Evolutionary conservation across 2,888 invertebrate genomes (phyloP).

Genomic region (Archips crataeganus): DNA sequence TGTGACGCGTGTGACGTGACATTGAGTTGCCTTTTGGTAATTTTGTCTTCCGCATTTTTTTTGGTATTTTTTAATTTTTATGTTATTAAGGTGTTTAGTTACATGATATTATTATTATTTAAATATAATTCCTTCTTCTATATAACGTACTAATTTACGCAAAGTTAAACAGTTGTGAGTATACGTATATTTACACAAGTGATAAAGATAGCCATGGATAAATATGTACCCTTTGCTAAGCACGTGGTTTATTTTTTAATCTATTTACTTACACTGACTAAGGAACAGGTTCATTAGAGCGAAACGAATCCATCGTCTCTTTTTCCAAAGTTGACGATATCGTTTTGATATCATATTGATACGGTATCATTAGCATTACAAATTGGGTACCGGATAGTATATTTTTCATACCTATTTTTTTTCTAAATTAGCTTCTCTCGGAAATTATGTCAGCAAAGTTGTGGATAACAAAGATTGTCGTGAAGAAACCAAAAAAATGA

Average conservation of each 20-base stretch:
- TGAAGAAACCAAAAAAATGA: not conserved
- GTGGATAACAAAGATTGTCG: not conserved
- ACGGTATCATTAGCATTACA: not conserved
- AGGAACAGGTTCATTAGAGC: not conserved
- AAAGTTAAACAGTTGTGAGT: not conserved
- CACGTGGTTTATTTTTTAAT: not conserved
- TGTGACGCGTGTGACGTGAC: constrained; percentile 40
- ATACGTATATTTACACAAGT: constrained; percentile 1
- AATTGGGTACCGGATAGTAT: not conserved
- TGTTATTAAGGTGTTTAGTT: not conserved
- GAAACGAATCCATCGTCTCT: not conserved
- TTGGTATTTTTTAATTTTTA: not conserved
- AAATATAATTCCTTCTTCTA: not conserved
- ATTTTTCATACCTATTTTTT: not conserved
- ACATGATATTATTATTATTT: not conserved
- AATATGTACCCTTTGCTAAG: not conserved
- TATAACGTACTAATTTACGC: not conserved
- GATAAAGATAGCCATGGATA: not conserved
- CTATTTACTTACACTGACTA: not conserved
- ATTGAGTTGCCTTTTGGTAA: constrained; percentile 40
- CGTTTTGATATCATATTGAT: not conserved
- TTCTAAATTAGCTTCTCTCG: not conserved
- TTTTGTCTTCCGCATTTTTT: constrained; percentile 34
- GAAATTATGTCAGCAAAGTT: not conserved
- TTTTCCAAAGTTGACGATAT: not conserved